phyloP scores from a whole-genome alignment of 2,113 vertebrate genomes.

The Erythrocercus mccallii region DNA sequence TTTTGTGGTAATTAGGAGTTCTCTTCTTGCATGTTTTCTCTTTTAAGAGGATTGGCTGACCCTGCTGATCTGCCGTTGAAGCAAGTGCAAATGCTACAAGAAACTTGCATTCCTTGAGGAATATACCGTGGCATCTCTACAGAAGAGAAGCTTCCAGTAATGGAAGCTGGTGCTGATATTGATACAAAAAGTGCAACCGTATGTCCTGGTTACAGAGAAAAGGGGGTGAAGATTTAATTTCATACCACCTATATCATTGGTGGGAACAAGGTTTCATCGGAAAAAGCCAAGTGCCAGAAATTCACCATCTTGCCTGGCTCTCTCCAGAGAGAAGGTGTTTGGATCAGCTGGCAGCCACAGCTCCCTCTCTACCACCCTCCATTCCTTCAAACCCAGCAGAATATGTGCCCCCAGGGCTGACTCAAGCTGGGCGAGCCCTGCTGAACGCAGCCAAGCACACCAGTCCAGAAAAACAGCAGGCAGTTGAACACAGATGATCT shows the following conservation, averaged over 20 bases:
- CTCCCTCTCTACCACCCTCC: background rate
- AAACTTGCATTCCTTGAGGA: background rate
- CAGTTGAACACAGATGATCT: fast-evolving
- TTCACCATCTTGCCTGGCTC: too few relatives aligned
- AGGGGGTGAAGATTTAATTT: background rate
- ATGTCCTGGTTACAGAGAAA: background rate
- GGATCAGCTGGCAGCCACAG: background rate
- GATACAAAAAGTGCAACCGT: background rate
- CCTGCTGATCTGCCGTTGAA: background rate
- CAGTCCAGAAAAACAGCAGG: background rate
- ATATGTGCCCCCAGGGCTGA: background rate
- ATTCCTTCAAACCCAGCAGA: background rate
- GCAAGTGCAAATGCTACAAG: background rate
- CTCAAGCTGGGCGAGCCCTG: background rate
- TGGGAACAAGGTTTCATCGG: background rate
- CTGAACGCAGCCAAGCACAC: fast-evolving
- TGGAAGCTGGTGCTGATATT: background rate
- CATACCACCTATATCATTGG: fast-evolving
- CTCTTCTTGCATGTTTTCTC: background rate
- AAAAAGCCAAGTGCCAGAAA: background rate
- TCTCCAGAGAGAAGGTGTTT: background rate
- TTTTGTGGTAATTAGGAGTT: background rate
- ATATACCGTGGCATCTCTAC: background rate
- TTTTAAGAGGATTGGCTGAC: background rate
- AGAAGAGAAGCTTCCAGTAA: background rate